Percentiles rank a stretch among this genome's conserved stretches.
phyloP scores from a whole-genome alignment of 2,888 invertebrate species.

The Andrena praecox region DNA sequence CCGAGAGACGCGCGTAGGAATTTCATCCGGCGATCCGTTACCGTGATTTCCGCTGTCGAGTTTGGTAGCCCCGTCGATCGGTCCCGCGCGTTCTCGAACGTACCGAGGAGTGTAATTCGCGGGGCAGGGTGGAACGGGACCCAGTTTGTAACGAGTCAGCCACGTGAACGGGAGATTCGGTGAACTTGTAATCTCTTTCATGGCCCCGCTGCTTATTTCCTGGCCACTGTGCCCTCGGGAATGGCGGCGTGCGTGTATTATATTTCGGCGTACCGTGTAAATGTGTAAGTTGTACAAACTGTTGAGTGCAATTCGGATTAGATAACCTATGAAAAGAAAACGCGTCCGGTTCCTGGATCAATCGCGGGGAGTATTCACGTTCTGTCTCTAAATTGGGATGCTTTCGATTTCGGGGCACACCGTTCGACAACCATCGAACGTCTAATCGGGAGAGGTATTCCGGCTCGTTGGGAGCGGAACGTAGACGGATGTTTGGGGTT shows the following conservation, averaged over 20 bases:
- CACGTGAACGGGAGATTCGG: slow-evolving; percentile 2
- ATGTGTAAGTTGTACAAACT: slow-evolving; percentile 62
- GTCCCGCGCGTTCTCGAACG: not conserved
- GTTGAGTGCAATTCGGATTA: slow-evolving; percentile 58
- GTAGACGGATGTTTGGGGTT: not conserved
- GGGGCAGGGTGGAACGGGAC: slow-evolving; percentile 10
- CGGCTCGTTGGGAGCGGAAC: not conserved
- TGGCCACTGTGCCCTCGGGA: slow-evolving; percentile 39
- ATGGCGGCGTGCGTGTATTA: slow-evolving; percentile 53
- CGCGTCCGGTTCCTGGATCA: slow-evolving; percentile 25
- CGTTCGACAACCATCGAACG: no score
- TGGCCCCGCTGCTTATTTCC: slow-evolving; percentile 41
- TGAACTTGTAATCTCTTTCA: slow-evolving; percentile 13
- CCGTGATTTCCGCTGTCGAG: not conserved
- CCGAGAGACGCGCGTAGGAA: not conserved
- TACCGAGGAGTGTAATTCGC: not conserved
- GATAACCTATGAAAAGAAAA: slow-evolving; percentile 34
- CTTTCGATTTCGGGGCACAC: slow-evolving; percentile 18
- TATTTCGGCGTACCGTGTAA: slow-evolving; percentile 49
- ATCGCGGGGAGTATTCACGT: slow-evolving; percentile 1
- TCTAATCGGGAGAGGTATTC: no score
- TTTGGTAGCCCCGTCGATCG: not conserved
- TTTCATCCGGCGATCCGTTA: not conserved
- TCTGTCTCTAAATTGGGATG: slow-evolving; percentile 5
- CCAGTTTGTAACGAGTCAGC: slow-evolving; percentile 3